phyloP scores from a whole-genome alignment of 2,113 vertebrate genomes.

The Heterotis niloticus region DNA sequence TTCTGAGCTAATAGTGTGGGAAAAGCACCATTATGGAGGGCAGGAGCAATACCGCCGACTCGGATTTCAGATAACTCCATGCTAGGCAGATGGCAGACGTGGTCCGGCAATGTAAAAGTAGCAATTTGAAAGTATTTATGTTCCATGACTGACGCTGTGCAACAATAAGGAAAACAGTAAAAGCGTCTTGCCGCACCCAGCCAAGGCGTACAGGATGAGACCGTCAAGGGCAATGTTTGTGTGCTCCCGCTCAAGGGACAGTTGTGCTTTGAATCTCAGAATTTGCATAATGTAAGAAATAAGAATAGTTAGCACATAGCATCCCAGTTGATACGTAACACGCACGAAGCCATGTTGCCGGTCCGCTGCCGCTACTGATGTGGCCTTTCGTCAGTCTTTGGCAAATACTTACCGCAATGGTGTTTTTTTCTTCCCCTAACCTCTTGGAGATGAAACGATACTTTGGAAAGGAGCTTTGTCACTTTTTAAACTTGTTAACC shows the following conservation, averaged over 20 bases:
- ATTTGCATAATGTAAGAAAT: neutral
- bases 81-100: neutral
- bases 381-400: too few relatives aligned
- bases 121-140: constrained; percentile 17
- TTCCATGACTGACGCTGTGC: constrained; percentile 24
- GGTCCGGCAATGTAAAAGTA: neutral
- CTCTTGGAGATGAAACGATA: too few relatives aligned
- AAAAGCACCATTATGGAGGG: neutral
- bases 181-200: neutral
- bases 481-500: too few relatives aligned
- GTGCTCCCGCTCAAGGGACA: constrained; percentile 29
- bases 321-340: too few relatives aligned
- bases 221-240: neutral
- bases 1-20: neutral
- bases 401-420: too few relatives aligned
- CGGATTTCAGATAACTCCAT: too few relatives aligned
- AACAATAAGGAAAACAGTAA: neutral
- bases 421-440: too few relatives aligned
- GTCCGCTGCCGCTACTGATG: too few relatives aligned
- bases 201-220: neutral
- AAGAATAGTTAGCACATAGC: neutral
- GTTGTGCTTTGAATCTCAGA: constrained; percentile 2
- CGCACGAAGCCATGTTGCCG: too few relatives aligned
- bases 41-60: neutral
- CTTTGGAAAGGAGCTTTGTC: too few relatives aligned